Conservation (phyloP, 1,140 invertebrate species). For the Papilio dardanus region DNA sequence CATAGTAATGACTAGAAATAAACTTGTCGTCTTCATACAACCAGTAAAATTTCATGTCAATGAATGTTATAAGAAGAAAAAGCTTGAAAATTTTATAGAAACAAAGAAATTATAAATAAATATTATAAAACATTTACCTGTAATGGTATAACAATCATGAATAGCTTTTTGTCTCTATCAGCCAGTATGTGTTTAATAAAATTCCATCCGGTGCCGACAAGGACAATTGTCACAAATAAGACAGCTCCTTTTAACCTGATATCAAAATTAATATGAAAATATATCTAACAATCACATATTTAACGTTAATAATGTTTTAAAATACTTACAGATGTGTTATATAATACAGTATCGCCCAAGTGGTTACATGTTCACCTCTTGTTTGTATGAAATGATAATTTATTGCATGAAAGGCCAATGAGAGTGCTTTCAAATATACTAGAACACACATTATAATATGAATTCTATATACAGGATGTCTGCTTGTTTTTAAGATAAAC, state of each 20-base stretch:
- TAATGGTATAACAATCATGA: conserved; percentile 98
- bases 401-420: conserved; percentile 97
- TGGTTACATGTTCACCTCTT: conserved; percentile 96
- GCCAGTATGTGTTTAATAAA: conserved; percentile 99
- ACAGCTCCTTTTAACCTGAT: conserved; percentile 94
- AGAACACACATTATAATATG: conserved; percentile 98
- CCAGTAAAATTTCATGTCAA: not conserved
- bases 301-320: not conserved
- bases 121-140: conserved; percentile 85
- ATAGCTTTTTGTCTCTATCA: conserved; percentile 98
- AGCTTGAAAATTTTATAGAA: not conserved
- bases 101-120: not conserved
- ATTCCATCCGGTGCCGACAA: conserved; percentile 99
- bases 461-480: conserved; percentile 96
- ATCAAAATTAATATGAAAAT: conserved; percentile 26
- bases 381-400: conserved; percentile 98
- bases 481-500: conserved; percentile 93
- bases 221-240: conserved; percentile 97
- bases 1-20: too few species aligned
- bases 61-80: not conserved
- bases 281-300: too few species aligned
- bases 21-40: too few species aligned
- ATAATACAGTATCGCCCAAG: conserved; percentile 98
- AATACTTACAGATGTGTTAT: conserved; percentile 94
- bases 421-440: conserved; percentile 96